Conservation (phyloP, 1,140 invertebrate genomes). For the Eciton burchellii region DNA sequence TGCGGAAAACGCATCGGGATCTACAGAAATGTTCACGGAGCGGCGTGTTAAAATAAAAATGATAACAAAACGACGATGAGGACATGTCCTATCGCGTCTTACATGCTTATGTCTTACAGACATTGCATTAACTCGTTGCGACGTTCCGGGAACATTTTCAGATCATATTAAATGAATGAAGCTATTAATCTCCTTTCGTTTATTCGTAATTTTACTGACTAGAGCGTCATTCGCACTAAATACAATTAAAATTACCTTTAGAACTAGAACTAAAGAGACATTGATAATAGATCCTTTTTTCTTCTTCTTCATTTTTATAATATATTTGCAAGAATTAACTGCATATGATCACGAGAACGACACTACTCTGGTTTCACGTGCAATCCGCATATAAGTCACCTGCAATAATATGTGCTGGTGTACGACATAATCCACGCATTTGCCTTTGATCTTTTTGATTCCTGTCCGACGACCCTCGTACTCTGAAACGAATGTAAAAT, state of each 20-base stretch:
- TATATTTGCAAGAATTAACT: slow-evolving; percentile 35
- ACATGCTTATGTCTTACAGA: no score
- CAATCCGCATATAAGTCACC: slow-evolving; percentile 6
- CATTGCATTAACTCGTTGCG: neutral
- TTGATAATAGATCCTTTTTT: slow-evolving; percentile 38
- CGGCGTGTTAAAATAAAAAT: neutral
- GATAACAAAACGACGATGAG: neutral
- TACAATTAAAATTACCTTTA: slow-evolving; percentile 72
- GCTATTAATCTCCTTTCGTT: slow-evolving; percentile 65
- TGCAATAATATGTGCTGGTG: neutral
- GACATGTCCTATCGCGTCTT: no score
- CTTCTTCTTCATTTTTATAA: neutral
- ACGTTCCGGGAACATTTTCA: slow-evolving; percentile 34
- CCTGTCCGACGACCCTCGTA: slow-evolving; percentile 32
- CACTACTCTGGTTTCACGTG: neutral
- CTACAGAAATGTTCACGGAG: neutral
- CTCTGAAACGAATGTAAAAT: slow-evolving; percentile 32
- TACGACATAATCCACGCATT: slow-evolving; percentile 59
- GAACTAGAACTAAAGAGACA: slow-evolving; percentile 70
- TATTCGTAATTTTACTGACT: slow-evolving; percentile 74
- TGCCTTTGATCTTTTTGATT: slow-evolving; percentile 75
- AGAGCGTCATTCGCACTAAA: slow-evolving; percentile 70
- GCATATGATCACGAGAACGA: slow-evolving; percentile 25
- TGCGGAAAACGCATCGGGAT: slow-evolving; percentile 26
- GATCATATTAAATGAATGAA: slow-evolving; percentile 61